Percentiles rank a stretch among this genome's conserved stretches.
Conservation (phyloP, 1,140 invertebrate genomes). For the Bactericera cockerelli region DNA sequence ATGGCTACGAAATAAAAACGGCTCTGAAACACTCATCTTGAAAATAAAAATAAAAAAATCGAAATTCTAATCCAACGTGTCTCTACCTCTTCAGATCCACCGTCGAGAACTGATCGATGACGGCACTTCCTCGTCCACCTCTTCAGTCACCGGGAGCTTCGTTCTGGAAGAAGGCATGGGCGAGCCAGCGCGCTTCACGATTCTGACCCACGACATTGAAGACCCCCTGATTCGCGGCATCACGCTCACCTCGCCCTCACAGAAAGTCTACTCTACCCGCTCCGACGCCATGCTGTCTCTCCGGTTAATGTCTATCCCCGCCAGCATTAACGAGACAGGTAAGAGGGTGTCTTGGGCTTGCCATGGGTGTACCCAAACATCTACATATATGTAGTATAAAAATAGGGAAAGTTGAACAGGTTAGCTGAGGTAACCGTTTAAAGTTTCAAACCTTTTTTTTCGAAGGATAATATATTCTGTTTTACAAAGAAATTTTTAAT, state of each 20-base stretch:
- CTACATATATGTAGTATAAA: too few species aligned
- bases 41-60: too few species aligned
- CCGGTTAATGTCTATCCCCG: constrained; percentile 34
- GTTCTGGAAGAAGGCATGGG: constrained; percentile 32
- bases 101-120: constrained; percentile 29
- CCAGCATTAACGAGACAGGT: constrained; percentile 35
- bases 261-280: constrained; percentile 28
- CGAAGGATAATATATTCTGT: too few species aligned
- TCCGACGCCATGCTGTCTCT: constrained; percentile 32
- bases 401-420: too few species aligned
- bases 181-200: constrained; percentile 31
- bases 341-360: too few species aligned
- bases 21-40: too few species aligned
- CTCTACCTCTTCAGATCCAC: constrained; percentile 27
- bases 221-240: constrained; percentile 32
- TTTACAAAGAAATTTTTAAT: too few species aligned
- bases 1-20: neutral
- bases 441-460: too few species aligned
- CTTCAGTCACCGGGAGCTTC: constrained; percentile 33
- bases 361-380: too few species aligned
- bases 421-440: too few species aligned
- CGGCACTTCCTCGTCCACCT: constrained; percentile 27
- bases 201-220: constrained; percentile 33
- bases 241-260: constrained; percentile 31
- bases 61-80: too few species aligned